Evolutionary conservation across 1,140 invertebrate species (phyloP).

Genomic region (Liolophura sinensis): DNA sequence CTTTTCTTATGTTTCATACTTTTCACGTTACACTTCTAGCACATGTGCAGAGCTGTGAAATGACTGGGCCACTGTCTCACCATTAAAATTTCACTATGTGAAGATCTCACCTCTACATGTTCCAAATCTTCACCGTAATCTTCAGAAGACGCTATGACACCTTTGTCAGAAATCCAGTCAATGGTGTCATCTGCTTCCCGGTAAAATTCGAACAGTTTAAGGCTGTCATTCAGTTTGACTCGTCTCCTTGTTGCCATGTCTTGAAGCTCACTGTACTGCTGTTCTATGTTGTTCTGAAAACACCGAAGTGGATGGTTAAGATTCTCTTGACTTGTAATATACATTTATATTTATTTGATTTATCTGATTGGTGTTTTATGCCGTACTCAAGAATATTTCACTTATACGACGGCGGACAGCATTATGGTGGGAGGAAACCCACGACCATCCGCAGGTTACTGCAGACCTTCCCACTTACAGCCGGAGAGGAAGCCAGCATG

Average conservation of each 20-base stretch:
- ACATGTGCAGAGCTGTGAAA: too few relatives aligned
- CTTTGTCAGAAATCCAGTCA: constrained; percentile 98
- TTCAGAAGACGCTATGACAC: constrained; percentile 93
- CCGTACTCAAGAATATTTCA: too few relatives aligned
- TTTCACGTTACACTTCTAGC: too few relatives aligned
- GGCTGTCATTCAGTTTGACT: constrained; percentile 89
- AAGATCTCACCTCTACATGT: constrained; percentile 88
- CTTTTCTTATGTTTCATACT: too few relatives aligned
- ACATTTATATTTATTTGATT: too few relatives aligned
- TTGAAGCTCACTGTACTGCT: constrained; percentile 48
- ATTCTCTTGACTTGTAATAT: constrained; percentile 63
- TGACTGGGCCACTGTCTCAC: constrained; percentile 62
- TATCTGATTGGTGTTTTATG: too few relatives aligned
- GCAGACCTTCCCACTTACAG: too few relatives aligned
- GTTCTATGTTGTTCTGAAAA: constrained; percentile 42
- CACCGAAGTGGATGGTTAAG: constrained; percentile 70
- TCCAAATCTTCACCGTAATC: constrained; percentile 95
- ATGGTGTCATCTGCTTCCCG: constrained; percentile 97
- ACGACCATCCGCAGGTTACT: too few relatives aligned
- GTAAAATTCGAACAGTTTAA: constrained; percentile 98
- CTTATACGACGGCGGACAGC: too few relatives aligned
- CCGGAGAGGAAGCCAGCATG: too few relatives aligned
- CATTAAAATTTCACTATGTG: constrained; percentile 62
- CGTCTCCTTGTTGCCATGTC: constrained; percentile 71
- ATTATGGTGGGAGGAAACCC: too few relatives aligned